A percentile compares a stretch with the other conserved stretches of the same genome.
Conservation (phyloP, 1,140 invertebrate genomes). For the Laodelphax striatellus region DNA sequence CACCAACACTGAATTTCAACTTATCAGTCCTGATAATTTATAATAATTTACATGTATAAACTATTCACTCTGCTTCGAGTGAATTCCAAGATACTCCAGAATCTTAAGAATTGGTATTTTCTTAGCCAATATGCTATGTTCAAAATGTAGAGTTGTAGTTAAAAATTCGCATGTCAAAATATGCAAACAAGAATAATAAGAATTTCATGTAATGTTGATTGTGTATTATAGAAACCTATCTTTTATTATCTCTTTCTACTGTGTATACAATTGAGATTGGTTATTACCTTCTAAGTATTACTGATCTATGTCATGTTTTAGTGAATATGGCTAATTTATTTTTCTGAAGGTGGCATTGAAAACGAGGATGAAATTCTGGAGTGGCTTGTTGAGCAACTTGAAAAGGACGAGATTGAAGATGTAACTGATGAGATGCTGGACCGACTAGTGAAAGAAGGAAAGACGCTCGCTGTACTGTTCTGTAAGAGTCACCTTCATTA, state of each 20-base stretch:
- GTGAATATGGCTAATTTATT: too few relatives aligned
- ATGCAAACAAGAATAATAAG: not conserved
- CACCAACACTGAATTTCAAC: too few relatives aligned
- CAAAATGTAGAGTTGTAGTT: not conserved
- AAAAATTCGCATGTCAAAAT: not conserved
- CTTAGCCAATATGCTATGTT: not conserved
- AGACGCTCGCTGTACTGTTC: slow-evolving; percentile 81
- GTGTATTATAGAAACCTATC: not conserved
- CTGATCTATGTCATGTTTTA: too few relatives aligned
- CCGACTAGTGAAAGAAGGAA: slow-evolving; percentile 74
- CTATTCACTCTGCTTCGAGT: too few relatives aligned
- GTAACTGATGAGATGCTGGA: slow-evolving; percentile 90
- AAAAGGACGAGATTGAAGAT: slow-evolving; percentile 91
- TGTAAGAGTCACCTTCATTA: slow-evolving; percentile 51
- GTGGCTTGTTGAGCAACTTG: slow-evolving; percentile 73
- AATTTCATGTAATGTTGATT: not conserved
- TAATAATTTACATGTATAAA: too few relatives aligned
- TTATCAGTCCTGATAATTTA: too few relatives aligned
- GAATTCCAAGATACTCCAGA: too few relatives aligned
- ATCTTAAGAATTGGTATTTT: too few relatives aligned
- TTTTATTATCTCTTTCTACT: too few relatives aligned
- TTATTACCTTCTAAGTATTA: too few relatives aligned
- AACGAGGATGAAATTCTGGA: slow-evolving; percentile 85
- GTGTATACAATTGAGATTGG: too few relatives aligned
- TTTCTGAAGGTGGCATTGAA: slow-evolving; percentile 59